These are phyloP conservation scores for Patella depressa DNA, from an alignment of 2,888 invertebrate genomes.

Conservation along the genomic window DNA sequence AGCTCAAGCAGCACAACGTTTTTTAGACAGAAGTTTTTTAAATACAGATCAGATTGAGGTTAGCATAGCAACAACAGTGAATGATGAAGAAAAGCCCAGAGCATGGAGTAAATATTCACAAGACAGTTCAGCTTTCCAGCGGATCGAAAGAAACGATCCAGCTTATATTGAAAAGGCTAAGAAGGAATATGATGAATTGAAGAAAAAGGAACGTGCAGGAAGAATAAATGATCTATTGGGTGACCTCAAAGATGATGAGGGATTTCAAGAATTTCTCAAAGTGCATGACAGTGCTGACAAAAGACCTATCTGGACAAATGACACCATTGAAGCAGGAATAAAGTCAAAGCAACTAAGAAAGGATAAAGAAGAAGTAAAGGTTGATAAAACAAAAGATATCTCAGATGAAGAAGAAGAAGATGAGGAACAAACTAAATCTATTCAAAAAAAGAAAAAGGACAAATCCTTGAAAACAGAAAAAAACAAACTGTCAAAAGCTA, in stretches of 20 bases:
- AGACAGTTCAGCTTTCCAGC: constrained; percentile 80
- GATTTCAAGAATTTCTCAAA: constrained; percentile 90
- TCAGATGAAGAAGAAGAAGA: constrained; percentile 8
- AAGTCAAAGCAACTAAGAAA: constrained; percentile 72
- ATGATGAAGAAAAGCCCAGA: constrained; percentile 80
- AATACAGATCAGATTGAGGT: constrained; percentile 85
- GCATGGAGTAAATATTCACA: constrained; percentile 93
- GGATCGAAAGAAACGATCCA: constrained; percentile 13
- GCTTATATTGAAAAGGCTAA: constrained; percentile 27
- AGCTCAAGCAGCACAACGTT: constrained; percentile 82
- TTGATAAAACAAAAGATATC: neutral
- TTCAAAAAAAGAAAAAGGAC: constrained; percentile 47
- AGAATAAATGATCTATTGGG: neutral
- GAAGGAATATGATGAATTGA: constrained; percentile 13
- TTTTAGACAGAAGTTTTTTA: constrained; percentile 88
- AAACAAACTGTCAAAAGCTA: neutral
- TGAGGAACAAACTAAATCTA: constrained; percentile 27
- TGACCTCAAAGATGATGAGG: constrained; percentile 80
- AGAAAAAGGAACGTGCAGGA: neutral
- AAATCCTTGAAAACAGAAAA: constrained; percentile 34
- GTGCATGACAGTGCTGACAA: constrained; percentile 78
- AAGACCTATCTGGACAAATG: constrained; percentile 75
- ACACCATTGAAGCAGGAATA: constrained; percentile 56
- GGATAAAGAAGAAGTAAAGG: constrained; percentile 58
- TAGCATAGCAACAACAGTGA: constrained; percentile 53